Evolutionary conservation across 1,140 invertebrate species (phyloP), one percentile per base, ranked within the genome.

Genomic region (Vollenhovia emeryi): DNA sequence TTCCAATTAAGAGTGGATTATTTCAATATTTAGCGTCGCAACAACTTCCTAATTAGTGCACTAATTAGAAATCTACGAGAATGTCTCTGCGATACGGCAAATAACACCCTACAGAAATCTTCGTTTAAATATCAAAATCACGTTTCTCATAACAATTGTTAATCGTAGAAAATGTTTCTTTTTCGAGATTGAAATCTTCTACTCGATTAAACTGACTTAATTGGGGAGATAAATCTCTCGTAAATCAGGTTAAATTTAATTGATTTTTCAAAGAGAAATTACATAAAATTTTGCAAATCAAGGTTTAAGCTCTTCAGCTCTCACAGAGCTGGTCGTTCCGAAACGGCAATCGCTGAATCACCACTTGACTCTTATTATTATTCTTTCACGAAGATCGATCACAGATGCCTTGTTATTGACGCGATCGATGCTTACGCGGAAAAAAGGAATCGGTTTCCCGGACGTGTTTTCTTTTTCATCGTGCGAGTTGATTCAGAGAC

Each of bases 401-500:
- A 79, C 40, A 30, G 8, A 71, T 71, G 24, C 21, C 52, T 55
- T 18, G n/a, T 7, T 79, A 30, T 71, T 24, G 36, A 13, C 8
- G 48, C 76, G 33, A 52, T 79, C 33, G 33, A 55, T 80, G 15
- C 18, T 80, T 71, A 80, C 64, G 36, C 33, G 30, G 48, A 80
- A 80, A 66, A 68, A 52, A 6, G 24, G 30, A 52, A 68, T 50
- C 30, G 50, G 21, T 80, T 80, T 80, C 33, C 36, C 43, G 50
- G 48, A 73, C 27, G 18, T 57, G 50, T 57, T 71, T 80, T 59
- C 24, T 73, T 73, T 80, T 82, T 82, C 66, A 82, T 73, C 24
- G 11, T 5, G 27, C 78, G 13, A 57, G 27, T 71, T 27, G 48
- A 71, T 71, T 82, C 50, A 7, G 78, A 73, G 66, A 71, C 78